Evolutionary conservation across 2,797 vertebrate species (phyloP), one percentile per base, ranked within the genome.

Genomic region (Phoxinus dragarum): DNA sequence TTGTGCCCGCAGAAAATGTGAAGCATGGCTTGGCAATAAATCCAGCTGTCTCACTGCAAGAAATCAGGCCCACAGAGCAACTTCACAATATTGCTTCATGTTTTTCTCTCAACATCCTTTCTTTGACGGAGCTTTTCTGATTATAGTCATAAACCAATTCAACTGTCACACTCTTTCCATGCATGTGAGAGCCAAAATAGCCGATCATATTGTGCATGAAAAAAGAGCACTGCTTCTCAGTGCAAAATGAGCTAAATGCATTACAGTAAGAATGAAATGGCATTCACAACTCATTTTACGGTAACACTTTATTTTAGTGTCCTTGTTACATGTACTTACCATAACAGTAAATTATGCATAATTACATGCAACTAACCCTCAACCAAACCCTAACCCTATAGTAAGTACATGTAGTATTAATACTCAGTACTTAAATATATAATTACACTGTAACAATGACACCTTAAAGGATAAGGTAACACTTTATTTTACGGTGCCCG

Each of bases 1-100:
- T 49, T 95, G 94, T 94, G 93, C 94, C 61, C n/a, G 88, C 80
- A 87, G 88, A 93, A 91, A 95, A 95, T 93, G 92, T 86, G 87
- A 94, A 91, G 91, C 89, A 93, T 79, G 81, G 89, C 44, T 84
- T 89, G 38, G 88, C 87, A 90, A 91, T 95, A 94, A 95, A 94
- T 94, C 93, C 90, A 91, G 86, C 93, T 83, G 91, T 87, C 56
- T 86, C 88, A 79, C 90, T 90, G 88, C 88, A 90, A 92, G 89
- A 93, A 91, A 91, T 89, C 89, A 89, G 86, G 84, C 76, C 82
- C 59, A 87, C 80, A 66, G 86, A 88, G 19, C 19, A 56, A 81
- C 87, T 71, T 23, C 52, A 52, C 79, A 56, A 67, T 85, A 67
- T 79, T 38, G 74, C 67, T 80, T 85, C n/a, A 31, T 86, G 69